These are phyloP conservation scores for Cyclura pinguis DNA, from an alignment of 2,797 vertebrate genomes.

Conservation along the genomic window DNA sequence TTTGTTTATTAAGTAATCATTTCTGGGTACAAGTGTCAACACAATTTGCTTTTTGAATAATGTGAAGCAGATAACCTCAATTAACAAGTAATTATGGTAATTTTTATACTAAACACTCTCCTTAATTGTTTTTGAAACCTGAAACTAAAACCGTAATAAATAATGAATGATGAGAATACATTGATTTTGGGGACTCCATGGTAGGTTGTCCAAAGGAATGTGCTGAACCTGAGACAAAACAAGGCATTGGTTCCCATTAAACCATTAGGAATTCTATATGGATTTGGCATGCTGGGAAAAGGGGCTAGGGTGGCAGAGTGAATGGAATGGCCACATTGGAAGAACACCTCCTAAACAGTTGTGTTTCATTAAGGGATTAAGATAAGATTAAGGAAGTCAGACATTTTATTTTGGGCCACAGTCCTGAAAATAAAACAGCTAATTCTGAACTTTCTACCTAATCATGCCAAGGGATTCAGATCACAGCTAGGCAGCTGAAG, in stretches of 20 bases:
- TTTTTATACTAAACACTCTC: constrained; percentile 75
- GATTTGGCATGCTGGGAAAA: not conserved
- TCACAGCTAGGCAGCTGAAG: too few species aligned
- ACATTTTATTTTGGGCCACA: too few species aligned
- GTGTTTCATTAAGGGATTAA: too few species aligned
- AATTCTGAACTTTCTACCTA: too few species aligned
- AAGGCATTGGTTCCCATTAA: not conserved
- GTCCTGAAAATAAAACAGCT: too few species aligned
- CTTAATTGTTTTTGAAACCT: constrained; percentile 79
- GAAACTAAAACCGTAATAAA: constrained; percentile 74
- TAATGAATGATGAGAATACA: constrained; percentile 68
- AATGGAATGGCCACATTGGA: too few species aligned
- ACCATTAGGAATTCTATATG: fast-evolving
- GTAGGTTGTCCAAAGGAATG: constrained; percentile 24
- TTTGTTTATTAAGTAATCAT: constrained; percentile 76
- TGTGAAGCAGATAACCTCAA: constrained; percentile 74
- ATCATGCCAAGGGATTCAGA: too few species aligned
- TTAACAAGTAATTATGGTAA: constrained; percentile 76
- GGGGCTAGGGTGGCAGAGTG: too few species aligned
- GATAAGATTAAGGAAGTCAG: too few species aligned
- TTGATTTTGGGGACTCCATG: constrained; percentile 52
- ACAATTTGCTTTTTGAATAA: constrained; percentile 76
- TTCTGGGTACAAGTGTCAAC: constrained; percentile 73
- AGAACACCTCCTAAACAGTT: too few species aligned
- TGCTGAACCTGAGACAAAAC: not conserved